These are phyloP conservation scores for Epizoanthus rinbou DNA, from an alignment of 92 coral and sea anemone genomes.

Conservation along the genomic window DNA sequence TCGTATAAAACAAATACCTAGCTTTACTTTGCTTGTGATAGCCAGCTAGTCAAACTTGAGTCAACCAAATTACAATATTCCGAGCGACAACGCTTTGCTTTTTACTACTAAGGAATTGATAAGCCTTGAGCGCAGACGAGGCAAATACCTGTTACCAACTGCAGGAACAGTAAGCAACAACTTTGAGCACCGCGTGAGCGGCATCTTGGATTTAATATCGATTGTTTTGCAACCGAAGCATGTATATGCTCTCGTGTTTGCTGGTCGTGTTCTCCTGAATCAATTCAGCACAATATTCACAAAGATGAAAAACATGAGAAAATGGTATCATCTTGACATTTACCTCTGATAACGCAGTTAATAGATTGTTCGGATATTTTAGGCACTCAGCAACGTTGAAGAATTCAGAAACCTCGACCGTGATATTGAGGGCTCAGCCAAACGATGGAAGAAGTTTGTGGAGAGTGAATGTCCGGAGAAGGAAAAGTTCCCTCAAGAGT, in stretches of 20 bases:
- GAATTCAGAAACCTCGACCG: conserved; percentile 98
- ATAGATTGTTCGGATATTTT: not conserved
- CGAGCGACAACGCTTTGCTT: not conserved
- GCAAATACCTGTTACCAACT: too few species aligned
- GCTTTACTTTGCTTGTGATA: not conserved
- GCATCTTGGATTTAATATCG: too few species aligned
- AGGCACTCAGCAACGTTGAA: conserved; percentile 94
- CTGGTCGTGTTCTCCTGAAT: too few species aligned
- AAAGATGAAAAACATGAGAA: too few species aligned
- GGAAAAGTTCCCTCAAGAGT: conserved; percentile 99
- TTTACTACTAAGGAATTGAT: not conserved
- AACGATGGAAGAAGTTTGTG: conserved; percentile 99
- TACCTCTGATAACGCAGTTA: not conserved
- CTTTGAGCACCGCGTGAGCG: too few species aligned
- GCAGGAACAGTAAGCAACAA: too few species aligned
- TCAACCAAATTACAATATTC: not conserved
- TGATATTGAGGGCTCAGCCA: conserved; percentile 99
- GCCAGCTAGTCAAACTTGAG: not conserved
- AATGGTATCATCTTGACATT: not conserved
- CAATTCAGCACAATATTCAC: too few species aligned
- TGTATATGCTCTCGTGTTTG: too few species aligned
- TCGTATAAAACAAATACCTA: too few species aligned
- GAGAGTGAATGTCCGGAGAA: conserved; percentile 99
- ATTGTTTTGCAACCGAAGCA: too few species aligned
- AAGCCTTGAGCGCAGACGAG: too few species aligned